Evolutionary conservation across 2,113 vertebrate genomes (phyloP), one percentile per base, ranked within the genome.

Genomic region (Acanthisitta chloris): DNA sequence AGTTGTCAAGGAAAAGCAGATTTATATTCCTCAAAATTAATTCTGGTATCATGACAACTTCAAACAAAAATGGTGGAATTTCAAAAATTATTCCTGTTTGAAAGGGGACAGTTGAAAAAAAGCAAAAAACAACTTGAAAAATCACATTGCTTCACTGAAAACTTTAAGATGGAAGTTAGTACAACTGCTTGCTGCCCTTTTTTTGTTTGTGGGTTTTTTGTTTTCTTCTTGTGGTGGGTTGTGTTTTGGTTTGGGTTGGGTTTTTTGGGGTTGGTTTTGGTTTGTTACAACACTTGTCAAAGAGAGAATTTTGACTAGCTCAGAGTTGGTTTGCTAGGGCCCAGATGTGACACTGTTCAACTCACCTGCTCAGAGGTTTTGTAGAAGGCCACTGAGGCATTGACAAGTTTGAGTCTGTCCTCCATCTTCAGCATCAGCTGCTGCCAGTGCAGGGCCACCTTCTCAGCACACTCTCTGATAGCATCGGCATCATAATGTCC

Each of bases 401-500:
- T 99, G 89, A 99, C 99, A 19, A 99, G 98, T 96, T 99, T 99
- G 29, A 99, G 98, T 14, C 99, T 98, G 96, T 99, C 99, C 90
- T 99, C 99, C 99, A 99, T 99, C 98, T 99, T 99, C 83, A 99
- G 97, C 99, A 99, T 99, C 92, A 99, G 98, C 97, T 99, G 99
- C 97, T 99, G 99, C 99, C 99, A 99, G 95, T 99, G 99, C 57
- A 99, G 94, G 4, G 99, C 99, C 97, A 99, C 99, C 96, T 99
- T 99, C 97, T 99, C 99, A 0, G 99, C 99, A 58, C 99, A 99
- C 73, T 98, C 98, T 17, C 99, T 97, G 87, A 99, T 99, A 51
- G 99, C 99, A 2, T 99, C 99, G 0, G 99, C 99, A 10, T 99
- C 99, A 0, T 99, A 99, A 94, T 99, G 99, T 12, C 99, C 99